Evolutionary conservation across 2,113 vertebrate species (phyloP).

Genomic region (Ramphastos sulfuratus): DNA sequence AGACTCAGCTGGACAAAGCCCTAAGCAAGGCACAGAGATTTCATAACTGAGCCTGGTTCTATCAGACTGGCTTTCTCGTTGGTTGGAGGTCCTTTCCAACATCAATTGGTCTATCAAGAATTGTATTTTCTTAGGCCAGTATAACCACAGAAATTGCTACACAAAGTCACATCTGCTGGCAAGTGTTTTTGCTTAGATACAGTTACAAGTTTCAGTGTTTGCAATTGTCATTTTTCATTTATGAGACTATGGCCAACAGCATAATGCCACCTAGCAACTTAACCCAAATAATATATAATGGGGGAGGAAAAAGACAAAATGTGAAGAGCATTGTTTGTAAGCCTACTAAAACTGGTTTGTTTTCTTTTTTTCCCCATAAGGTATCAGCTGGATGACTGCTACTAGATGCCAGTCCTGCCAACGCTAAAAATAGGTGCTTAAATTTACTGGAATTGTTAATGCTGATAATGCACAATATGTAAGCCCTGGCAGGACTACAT

Average conservation of each 20-base stretch:
- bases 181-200: conserved; percentile 12
- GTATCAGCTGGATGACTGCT: not conserved
- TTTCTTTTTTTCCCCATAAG: not conserved
- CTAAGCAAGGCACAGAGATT: not conserved
- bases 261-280: conserved; percentile 42
- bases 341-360: not conserved
- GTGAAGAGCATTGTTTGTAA: conserved; percentile 3
- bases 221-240: conserved; percentile 18
- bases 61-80: not conserved
- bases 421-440: conserved; percentile 31
- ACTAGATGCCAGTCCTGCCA: not conserved
- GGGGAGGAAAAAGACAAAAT: not conserved
- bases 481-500: not conserved
- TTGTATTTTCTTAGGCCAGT: not conserved
- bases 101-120: not conserved
- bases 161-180: not conserved
- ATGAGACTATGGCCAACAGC: not conserved
- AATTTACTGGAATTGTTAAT: conserved; percentile 19
- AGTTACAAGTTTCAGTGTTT: not conserved
- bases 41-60: not conserved
- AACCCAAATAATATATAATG: not conserved
- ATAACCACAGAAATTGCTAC: not conserved
- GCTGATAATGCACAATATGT: not conserved
- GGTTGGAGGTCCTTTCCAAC: not conserved
- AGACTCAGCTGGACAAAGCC: not conserved